A percentile compares a stretch with the other conserved stretches of the same genome.
phyloP scores from a whole-genome alignment of 2,113 vertebrate genomes.

The Rhizomys pruinosus region DNA sequence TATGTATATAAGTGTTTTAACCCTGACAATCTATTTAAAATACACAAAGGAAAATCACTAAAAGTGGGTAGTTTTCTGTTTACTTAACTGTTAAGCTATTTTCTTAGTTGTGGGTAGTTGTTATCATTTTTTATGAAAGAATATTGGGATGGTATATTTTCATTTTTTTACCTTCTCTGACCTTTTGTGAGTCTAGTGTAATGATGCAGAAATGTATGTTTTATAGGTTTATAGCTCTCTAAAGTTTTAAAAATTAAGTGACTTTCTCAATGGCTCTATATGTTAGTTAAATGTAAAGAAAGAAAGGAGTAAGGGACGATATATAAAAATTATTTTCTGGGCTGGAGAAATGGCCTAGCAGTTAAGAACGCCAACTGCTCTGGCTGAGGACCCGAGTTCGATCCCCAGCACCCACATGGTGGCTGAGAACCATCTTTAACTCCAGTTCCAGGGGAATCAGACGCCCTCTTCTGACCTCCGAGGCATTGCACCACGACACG shows the following conservation, averaged over 20 bases:
- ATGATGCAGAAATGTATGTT: neutral
- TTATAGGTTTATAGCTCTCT: neutral
- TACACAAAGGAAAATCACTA: neutral
- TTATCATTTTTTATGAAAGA: neutral
- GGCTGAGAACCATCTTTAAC: too few species aligned
- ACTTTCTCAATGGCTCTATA: neutral
- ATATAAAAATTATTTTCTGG: too few species aligned
- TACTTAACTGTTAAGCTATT: too few species aligned
- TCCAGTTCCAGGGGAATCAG: too few species aligned
- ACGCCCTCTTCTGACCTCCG: too few species aligned
- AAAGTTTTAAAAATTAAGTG: neutral
- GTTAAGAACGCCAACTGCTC: too few species aligned
- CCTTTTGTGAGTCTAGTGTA: neutral
- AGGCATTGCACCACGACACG: too few species aligned
- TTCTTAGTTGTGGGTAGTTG: too few species aligned
- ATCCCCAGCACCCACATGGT: too few species aligned
- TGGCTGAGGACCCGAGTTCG: too few species aligned
- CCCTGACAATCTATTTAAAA: neutral
- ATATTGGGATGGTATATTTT: neutral
- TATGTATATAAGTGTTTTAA: neutral
- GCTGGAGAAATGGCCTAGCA: too few species aligned
- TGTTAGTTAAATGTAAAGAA: slow-evolving; percentile 20
- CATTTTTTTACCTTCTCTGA: neutral
- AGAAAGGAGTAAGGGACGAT: neutral
- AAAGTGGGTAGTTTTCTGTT: neutral